phyloP scores from a whole-genome alignment of 2,113 vertebrate species.

The Menidia beryllina region DNA sequence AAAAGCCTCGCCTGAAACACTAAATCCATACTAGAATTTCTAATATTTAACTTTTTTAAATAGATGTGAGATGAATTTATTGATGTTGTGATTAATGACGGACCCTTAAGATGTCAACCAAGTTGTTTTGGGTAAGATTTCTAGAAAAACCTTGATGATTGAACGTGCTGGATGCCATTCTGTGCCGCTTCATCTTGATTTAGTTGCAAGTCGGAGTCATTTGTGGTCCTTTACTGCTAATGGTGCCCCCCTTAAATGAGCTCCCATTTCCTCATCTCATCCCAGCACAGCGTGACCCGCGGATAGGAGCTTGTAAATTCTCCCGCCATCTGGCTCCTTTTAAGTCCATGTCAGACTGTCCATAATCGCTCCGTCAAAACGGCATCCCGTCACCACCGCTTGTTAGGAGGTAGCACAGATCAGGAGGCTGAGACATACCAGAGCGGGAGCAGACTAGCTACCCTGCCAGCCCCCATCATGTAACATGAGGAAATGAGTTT shows the following conservation, averaged over 20 bases:
- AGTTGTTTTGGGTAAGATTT: no score
- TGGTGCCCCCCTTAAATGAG: slow-evolving; percentile 65
- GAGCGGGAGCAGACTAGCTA: slow-evolving; percentile 56
- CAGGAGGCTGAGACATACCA: slow-evolving; percentile 65
- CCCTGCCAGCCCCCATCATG: slow-evolving; percentile 68
- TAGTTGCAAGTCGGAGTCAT: slow-evolving; percentile 59
- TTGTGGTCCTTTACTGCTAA: slow-evolving; percentile 66
- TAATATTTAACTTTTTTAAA: background rate
- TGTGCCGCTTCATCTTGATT: slow-evolving; percentile 46
- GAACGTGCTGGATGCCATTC: slow-evolving; percentile 10
- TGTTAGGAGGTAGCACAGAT: slow-evolving; percentile 69
- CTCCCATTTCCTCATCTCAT: slow-evolving; percentile 74
- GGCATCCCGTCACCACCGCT: slow-evolving; percentile 70
- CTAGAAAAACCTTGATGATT: no score
- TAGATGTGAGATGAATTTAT: background rate
- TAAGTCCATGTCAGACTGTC: slow-evolving; percentile 69
- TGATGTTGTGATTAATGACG: background rate
- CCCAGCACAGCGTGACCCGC: slow-evolving; percentile 62
- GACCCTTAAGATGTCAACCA: slow-evolving; percentile 7
- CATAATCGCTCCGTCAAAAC: slow-evolving; percentile 73
- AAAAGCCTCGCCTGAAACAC: background rate
- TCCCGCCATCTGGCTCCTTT: slow-evolving; percentile 72
- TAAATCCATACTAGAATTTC: background rate
- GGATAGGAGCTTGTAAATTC: slow-evolving; percentile 63
- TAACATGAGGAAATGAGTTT: slow-evolving; percentile 83